Conservation (phyloP, 2,888 invertebrate genomes). For the Hyalella azteca region DNA sequence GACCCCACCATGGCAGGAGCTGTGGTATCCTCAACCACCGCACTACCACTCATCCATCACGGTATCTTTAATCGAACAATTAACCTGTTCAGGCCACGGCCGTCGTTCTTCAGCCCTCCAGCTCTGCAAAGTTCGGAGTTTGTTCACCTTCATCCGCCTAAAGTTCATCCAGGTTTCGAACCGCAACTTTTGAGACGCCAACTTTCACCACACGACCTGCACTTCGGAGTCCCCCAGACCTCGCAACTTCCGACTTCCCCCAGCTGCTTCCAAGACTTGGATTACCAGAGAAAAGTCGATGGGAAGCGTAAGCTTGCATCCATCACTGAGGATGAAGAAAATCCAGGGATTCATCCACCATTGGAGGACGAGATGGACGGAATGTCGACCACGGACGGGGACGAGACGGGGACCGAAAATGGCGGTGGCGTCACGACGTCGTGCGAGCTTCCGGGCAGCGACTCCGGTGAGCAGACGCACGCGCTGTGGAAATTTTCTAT, state of each 20-base stretch:
- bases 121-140: neutral
- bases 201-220: neutral
- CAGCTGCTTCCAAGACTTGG: neutral
- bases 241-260: neutral
- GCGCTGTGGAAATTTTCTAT: too few species aligned
- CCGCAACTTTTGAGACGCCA: neutral
- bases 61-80: neutral
- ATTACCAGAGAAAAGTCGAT: neutral
- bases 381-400: neutral
- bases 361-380: neutral
- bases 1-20: neutral
- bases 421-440: slow-evolving; percentile 15
- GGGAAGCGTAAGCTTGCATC: neutral
- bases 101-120: neutral
- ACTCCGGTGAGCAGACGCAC: neutral
- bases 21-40: neutral
- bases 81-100: neutral
- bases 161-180: neutral
- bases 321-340: neutral
- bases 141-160: neutral
- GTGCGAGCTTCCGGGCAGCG: slow-evolving; percentile 25
- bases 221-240: neutral
- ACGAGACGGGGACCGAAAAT: neutral
- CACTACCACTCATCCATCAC: neutral
- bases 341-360: neutral